Conservation (phyloP, 2,888 invertebrate species). For the Ephialtes manifestator region DNA sequence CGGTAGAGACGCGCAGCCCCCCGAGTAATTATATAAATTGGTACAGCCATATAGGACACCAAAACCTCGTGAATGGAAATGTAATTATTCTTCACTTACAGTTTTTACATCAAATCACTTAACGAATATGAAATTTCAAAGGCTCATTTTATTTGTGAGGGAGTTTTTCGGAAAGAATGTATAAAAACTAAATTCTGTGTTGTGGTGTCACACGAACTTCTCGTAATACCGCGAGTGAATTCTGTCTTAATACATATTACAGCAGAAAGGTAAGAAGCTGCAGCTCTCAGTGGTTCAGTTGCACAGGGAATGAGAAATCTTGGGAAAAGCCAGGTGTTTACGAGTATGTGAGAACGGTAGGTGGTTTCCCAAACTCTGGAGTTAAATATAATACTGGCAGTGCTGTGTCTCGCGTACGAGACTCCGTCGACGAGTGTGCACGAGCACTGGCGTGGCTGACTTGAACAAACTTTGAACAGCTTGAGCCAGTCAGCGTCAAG, state of each 20-base stretch:
- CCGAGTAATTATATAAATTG: too few species aligned
- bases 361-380: slow-evolving; percentile 37
- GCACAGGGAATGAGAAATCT: slow-evolving; percentile 28
- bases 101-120: too few species aligned
- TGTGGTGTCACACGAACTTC: background rate
- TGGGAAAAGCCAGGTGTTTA: slow-evolving; percentile 43
- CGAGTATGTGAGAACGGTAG: slow-evolving; percentile 16
- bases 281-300: background rate
- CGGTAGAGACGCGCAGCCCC: too few species aligned
- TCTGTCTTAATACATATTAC: background rate
- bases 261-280: background rate
- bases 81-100: too few species aligned
- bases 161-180: background rate
- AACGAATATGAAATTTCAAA: too few species aligned
- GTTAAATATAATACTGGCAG: slow-evolving; percentile 55
- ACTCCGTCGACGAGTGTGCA: slow-evolving; percentile 19
- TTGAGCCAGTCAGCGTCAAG: slow-evolving; percentile 24
- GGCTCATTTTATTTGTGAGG: too few species aligned
- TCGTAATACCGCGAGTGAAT: background rate
- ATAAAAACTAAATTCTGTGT: background rate
- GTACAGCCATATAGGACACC: too few species aligned
- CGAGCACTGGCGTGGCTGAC: slow-evolving; percentile 34
- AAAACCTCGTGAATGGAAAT: too few species aligned
- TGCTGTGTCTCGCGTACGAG: background rate
- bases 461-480: slow-evolving; percentile 53